phyloP scores from a whole-genome alignment of 1,140 invertebrate species.

The Tigriopus japonicus region DNA sequence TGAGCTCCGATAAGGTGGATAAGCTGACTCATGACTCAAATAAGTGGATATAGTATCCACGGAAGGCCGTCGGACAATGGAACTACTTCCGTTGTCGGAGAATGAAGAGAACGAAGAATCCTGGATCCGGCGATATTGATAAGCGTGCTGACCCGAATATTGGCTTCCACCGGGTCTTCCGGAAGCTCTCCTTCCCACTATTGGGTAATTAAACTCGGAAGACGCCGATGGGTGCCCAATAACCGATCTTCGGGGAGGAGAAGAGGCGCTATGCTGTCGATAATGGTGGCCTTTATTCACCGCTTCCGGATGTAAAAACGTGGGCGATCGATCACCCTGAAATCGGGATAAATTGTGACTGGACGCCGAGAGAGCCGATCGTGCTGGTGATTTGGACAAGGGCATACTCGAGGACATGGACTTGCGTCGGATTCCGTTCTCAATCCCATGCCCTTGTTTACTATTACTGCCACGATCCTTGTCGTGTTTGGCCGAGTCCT shows the following conservation, averaged over 20 bases:
- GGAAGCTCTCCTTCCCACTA: neutral
- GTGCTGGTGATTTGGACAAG: no score
- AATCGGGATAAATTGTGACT: no score
- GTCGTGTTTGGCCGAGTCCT: neutral
- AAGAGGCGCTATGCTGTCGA: neutral
- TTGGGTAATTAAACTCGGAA: neutral
- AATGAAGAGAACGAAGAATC: conserved; percentile 9
- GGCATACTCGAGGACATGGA: no score
- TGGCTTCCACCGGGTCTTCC: no score
- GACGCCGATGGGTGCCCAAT: neutral
- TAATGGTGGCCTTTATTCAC: neutral
- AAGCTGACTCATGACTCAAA: conserved; percentile 45
- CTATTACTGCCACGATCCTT: no score
- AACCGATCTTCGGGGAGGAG: no score
- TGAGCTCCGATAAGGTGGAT: neutral
- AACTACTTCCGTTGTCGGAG: neutral
- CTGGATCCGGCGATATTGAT: neutral
- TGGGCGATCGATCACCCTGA: neutral
- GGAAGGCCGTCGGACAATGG: conserved; percentile 5
- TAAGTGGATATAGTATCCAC: conserved; percentile 68
- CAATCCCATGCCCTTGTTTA: no score
- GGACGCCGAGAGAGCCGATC: no score
- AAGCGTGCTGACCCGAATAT: neutral
- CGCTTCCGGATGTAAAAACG: neutral
- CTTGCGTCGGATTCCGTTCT: no score